Base-by-base conservation (phyloP, 2,888 invertebrate genomes). In the Drosophila atripex region DNA sequence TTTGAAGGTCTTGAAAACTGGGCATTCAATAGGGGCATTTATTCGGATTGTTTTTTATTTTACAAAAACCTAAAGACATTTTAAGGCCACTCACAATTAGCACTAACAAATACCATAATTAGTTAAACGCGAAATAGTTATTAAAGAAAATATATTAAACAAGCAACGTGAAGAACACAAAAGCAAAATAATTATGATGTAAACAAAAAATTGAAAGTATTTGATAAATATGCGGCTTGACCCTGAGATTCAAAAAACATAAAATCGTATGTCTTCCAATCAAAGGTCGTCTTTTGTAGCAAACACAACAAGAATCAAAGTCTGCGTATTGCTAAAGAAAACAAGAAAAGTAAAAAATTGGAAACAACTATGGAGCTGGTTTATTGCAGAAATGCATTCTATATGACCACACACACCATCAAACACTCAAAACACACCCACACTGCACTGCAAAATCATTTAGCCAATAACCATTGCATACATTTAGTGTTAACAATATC, bases 261-360 rank as follows among this genome's bases (percentile, higher is more conserved):
- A 90, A 89, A 91, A 92, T 92, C 91, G 89, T 90, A 91, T 90
- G 91, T 92, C 91, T 92, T 92, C 91, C 91, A 92, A 91, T 90
- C 89, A 90, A 90, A 90, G 89, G 89, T 90, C 90, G 90, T 91
- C 89, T 91, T 90, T 90, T 88, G 88, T 86, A 89, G 88, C 89
- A 87, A 76, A 88, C 84, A 85, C 85, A 84, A 88, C 73, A 82
- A 83, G 86, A 83, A 88, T 75, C 84, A 78, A 84, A 85, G 89
- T 87, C 88, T 88, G 89, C 88, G 84, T 82, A 79, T 86, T 82
- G 88, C 86, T 84, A 75, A 77, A 69, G 54, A 43, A 88, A 78
- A 47, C 52, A 61, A 7, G 52, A 49, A 51, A 53, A 25, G 30
- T 32, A 66, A 23, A 35, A 51, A 75, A 60, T 75, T 88, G 80